Base-by-base conservation (phyloP, 2,113 vertebrate species). In the Seriola rivoliana region DNA sequence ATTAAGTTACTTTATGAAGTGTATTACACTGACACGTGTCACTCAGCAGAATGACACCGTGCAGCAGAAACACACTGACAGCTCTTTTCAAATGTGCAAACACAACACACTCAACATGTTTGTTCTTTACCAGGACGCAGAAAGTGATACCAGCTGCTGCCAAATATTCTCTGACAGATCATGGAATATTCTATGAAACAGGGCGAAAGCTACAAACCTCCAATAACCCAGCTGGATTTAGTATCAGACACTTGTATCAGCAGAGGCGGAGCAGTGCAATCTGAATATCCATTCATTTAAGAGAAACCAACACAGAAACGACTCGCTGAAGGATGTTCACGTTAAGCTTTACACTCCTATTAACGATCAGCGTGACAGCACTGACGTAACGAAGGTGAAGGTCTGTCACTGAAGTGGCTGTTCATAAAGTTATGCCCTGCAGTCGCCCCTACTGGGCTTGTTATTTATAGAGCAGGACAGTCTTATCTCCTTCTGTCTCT, bases 381-480 rank as follows among this genome's bases (percentile, higher is more conserved):
- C 48, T 0, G 2, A 77, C 4, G 17, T 12, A 65, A 58, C 29
- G 73, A 13, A 65, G 59, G 71, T 57, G 21, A 76, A 59, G 9
- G 10, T 5, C 34, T 60, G 58, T 66, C 78, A 81, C 60, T 80
- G 66, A 80, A 58, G 29, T 69, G 67, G 4, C 72, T 75, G 65
- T 82, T 84, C 84, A 78, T 71, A 81, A 81, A 87, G 82, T 89
- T 75, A 69, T 72, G 80, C 60, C 81, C 58, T 50, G 66, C 54
- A 50, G 71, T 50, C 70, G 19, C 73, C 62, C 74, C 14, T 29
- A 72, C 3, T 71, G 29, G 48, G 29, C 78, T 50, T 78, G 73
- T 90, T 93, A 92, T 92, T 93, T 92, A 93, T 89, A 90, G 84
- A 87, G 50, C 64, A 65, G 82, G 65, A 59, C 75, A 38, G 75